A percentile compares a stretch with the other conserved stretches of the same genome.
phyloP scores from a whole-genome alignment of 2,888 invertebrate genomes.

The Phorcus lineatus region DNA sequence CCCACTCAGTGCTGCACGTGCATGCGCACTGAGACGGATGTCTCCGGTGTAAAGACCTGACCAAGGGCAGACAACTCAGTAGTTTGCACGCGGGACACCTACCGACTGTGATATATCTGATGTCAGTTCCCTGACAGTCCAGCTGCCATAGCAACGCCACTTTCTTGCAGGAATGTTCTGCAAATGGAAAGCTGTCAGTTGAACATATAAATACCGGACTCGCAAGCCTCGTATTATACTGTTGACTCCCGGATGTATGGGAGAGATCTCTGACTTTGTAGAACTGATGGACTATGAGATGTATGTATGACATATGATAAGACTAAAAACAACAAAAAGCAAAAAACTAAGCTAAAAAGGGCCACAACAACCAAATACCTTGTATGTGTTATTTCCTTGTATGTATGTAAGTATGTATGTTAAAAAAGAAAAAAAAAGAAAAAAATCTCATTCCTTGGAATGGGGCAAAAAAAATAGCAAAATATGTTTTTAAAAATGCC shows the following conservation, averaged over 20 bases:
- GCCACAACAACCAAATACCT: conserved; percentile 20
- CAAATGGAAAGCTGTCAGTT: background rate
- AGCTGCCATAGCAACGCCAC: background rate
- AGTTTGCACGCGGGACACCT: conserved; percentile 24
- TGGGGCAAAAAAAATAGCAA: conserved; percentile 29
- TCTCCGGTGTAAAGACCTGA: conserved; percentile 23
- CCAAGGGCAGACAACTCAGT: conserved; percentile 23
- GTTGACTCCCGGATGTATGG: background rate
- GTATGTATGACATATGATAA: conserved; percentile 14
- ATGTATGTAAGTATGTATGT: conserved; percentile 25
- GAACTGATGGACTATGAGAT: conserved; percentile 6
- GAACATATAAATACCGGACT: background rate
- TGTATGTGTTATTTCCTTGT: conserved; percentile 24
- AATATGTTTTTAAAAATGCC: background rate
- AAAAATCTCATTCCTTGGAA: conserved; percentile 14
- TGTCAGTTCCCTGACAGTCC: conserved; percentile 14
- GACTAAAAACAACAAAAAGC: background rate
- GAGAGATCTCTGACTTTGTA: background rate
- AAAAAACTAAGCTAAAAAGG: conserved; percentile 8
- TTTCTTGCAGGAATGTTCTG: conserved; percentile 11
- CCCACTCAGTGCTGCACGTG: background rate
- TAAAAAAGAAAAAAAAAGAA: background rate
- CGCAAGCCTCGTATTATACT: background rate
- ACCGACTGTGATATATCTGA: conserved; percentile 12
- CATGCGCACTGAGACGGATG: background rate